phyloP scores from a whole-genome alignment of 2,113 vertebrate genomes.

The Pseudopipra pipra region DNA sequence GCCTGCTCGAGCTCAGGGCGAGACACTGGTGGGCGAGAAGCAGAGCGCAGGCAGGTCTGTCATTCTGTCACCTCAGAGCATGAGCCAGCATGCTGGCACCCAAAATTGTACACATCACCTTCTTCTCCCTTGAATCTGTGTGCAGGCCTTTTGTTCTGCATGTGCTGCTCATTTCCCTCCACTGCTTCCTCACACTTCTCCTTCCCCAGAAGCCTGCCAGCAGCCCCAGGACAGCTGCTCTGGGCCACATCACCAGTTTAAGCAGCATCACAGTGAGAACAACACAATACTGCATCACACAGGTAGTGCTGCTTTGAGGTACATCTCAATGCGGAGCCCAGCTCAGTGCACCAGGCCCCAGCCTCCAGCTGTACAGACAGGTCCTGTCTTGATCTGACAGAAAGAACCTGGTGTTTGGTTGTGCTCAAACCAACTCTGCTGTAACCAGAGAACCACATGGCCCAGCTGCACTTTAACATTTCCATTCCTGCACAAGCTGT shows the following conservation, averaged over 20 bases:
- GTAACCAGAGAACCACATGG: background rate
- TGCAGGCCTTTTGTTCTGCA: background rate
- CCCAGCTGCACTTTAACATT: constrained; percentile 35
- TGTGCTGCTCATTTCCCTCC: background rate
- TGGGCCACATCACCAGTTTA: background rate
- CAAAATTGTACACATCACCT: background rate
- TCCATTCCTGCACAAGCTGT: background rate
- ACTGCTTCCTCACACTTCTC: background rate
- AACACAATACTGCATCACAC: rapidly evolving
- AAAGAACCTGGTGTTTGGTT: background rate
- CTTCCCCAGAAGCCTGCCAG: background rate
- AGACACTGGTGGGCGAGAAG: constrained; percentile 60
- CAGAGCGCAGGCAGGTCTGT: background rate
- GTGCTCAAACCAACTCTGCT: background rate
- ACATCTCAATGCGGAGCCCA: background rate
- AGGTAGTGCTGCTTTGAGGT: background rate
- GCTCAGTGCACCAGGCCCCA: background rate
- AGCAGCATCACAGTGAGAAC: background rate
- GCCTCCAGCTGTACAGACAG: background rate
- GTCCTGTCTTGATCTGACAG: background rate
- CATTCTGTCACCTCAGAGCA: background rate
- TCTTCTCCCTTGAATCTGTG: background rate
- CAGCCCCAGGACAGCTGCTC: background rate
- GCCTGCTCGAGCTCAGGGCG: constrained; percentile 39
- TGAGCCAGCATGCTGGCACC: background rate